phyloP scores from a whole-genome alignment of 2,797 vertebrate genomes.

The Heteromormyrus szaboi region DNA sequence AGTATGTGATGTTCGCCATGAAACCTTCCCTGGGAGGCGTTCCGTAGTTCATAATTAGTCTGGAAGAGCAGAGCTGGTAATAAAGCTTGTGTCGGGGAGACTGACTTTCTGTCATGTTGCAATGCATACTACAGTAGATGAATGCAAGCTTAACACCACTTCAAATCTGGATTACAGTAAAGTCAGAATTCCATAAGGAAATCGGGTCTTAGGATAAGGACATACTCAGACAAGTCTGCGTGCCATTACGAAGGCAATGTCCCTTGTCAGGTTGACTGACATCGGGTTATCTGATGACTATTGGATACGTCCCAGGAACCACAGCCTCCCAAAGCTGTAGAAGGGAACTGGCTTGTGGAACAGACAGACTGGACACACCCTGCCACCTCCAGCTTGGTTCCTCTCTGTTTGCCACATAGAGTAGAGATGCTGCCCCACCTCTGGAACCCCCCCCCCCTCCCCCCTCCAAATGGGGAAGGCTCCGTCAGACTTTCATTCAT shows the following conservation, averaged over 20 bases:
- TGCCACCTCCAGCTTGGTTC: too few relatives aligned
- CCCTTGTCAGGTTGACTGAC: not conserved
- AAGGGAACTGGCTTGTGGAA: not conserved
- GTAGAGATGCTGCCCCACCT: slow-evolving; percentile 19
- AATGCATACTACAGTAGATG: not conserved
- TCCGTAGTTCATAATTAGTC: not conserved
- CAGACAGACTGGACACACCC: not conserved
- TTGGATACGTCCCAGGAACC: not conserved
- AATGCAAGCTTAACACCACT: not conserved
- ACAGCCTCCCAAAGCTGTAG: not conserved
- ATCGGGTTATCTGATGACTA: not conserved
- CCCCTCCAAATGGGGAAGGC: slow-evolving; percentile 42
- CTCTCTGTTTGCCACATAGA: slow-evolving; percentile 32
- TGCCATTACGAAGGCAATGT: not conserved
- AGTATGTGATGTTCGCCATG: not conserved
- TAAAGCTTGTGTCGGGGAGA: not conserved
- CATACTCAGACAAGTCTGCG: not conserved
- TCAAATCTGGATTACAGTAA: not conserved
- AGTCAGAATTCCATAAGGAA: not conserved
- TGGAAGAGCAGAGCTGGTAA: not conserved
- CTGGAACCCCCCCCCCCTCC: not conserved
- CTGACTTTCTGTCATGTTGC: too few relatives aligned
- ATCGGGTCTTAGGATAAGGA: not conserved
- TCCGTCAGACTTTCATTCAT: slow-evolving; percentile 63
- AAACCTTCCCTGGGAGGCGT: not conserved